phyloP scores from a whole-genome alignment of 2,113 vertebrate genomes.

The Circaetus cinerascens region DNA sequence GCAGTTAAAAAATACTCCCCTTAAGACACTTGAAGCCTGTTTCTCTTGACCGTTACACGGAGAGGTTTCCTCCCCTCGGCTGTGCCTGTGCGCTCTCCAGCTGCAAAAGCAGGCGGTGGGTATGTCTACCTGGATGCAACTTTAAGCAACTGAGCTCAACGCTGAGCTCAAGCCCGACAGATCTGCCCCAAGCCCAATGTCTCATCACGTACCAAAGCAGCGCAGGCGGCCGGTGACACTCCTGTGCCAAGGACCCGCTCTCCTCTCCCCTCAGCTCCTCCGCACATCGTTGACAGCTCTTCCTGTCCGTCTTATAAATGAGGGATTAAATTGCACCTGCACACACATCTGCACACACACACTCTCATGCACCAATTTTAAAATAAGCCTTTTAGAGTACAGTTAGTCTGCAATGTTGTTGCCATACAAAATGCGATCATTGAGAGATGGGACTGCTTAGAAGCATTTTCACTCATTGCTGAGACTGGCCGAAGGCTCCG shows the following conservation, averaged over 20 bases:
- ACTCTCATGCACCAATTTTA: accelerated
- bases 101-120: not conserved
- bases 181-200: not conserved
- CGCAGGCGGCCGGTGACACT: not conserved
- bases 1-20: not conserved
- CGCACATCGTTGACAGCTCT: not conserved
- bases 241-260: accelerated
- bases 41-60: not conserved
- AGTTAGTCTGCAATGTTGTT: accelerated
- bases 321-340: not conserved
- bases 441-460: not conserved
- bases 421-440: not conserved
- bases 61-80: not conserved
- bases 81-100: not conserved
- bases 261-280: not conserved
- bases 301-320: not conserved
- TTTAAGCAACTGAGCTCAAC: not conserved
- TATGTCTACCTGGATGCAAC: not conserved
- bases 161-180: not conserved
- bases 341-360: accelerated
- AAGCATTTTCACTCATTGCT: not conserved
- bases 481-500: not conserved
- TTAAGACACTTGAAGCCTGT: not conserved
- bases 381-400: not conserved
- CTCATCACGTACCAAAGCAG: accelerated